phyloP scores from a whole-genome alignment of 1,140 invertebrate genomes.

The Ceratitis capitata region DNA sequence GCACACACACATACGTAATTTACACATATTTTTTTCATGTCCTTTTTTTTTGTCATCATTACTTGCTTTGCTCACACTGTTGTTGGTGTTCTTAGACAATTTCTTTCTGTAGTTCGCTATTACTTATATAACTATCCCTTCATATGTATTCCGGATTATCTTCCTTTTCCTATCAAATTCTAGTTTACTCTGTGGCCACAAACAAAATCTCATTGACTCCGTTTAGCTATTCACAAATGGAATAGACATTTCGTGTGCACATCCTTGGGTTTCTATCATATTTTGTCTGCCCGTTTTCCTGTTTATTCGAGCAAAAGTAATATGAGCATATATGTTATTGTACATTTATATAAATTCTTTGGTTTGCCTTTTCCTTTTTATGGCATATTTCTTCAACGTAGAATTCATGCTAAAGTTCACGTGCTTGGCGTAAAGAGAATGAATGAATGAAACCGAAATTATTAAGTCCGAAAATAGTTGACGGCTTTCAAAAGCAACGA shows the following conservation, averaged over 20 bases:
- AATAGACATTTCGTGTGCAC: background rate
- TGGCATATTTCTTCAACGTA: too few relatives aligned
- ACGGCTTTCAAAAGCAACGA: too few relatives aligned
- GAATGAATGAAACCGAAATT: too few relatives aligned
- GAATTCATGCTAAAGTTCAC: too few relatives aligned
- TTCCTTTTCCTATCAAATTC: background rate
- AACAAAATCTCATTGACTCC: background rate
- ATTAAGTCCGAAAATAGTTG: too few relatives aligned
- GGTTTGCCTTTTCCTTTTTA: too few relatives aligned
- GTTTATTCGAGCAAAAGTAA: background rate
- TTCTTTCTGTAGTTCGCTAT: background rate
- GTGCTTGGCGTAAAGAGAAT: too few relatives aligned
- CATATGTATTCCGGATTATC: too few relatives aligned
- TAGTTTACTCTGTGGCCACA: background rate
- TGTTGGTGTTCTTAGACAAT: background rate
- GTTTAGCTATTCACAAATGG: background rate
- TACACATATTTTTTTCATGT: background rate
- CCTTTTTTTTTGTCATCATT: background rate
- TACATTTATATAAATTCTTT: too few relatives aligned
- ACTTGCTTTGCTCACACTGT: background rate
- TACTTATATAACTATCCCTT: too few relatives aligned
- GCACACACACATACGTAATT: too few relatives aligned
- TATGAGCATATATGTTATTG: too few relatives aligned
- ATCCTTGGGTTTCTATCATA: background rate
- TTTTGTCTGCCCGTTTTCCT: background rate